A percentile compares a stretch with the other conserved stretches of the same genome.
phyloP scores from a whole-genome alignment of 1,140 invertebrate species.

The Phymorhynchus buccinoides region DNA sequence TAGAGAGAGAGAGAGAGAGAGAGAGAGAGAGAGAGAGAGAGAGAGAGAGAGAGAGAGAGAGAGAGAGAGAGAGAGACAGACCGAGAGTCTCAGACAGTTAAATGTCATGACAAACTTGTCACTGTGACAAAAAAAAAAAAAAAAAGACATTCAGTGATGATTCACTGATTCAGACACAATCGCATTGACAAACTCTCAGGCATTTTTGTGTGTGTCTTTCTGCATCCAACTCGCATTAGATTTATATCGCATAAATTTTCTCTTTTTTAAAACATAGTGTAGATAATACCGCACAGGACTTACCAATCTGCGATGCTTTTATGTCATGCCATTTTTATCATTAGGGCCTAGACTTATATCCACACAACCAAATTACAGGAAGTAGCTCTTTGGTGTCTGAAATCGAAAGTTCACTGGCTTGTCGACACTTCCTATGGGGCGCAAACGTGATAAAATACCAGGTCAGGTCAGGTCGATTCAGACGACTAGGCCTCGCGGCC shows the following conservation, averaged over 20 bases:
- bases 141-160: background rate
- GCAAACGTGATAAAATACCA: too few relatives aligned
- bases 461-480: too few relatives aligned
- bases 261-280: too few relatives aligned
- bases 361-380: background rate
- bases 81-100: background rate
- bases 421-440: background rate
- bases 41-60: background rate
- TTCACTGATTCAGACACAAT: background rate
- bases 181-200: too few relatives aligned
- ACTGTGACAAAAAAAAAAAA: background rate
- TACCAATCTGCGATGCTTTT: background rate
- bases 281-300: background rate
- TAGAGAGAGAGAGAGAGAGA: background rate
- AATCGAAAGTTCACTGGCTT: background rate
- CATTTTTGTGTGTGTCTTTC: too few relatives aligned
- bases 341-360: too few relatives aligned
- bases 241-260: too few relatives aligned
- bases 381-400: background rate
- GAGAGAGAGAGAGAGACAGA: background rate
- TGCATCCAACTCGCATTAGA: too few relatives aligned
- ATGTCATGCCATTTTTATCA: background rate
- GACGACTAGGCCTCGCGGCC: too few relatives aligned
- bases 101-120: background rate
- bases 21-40: conserved; percentile 16